A percentile compares a stretch with the other conserved stretches of the same genome.
Evolutionary conservation across 1,140 invertebrate genomes (phyloP).

Genomic region (Phymastichus coffea): DNA sequence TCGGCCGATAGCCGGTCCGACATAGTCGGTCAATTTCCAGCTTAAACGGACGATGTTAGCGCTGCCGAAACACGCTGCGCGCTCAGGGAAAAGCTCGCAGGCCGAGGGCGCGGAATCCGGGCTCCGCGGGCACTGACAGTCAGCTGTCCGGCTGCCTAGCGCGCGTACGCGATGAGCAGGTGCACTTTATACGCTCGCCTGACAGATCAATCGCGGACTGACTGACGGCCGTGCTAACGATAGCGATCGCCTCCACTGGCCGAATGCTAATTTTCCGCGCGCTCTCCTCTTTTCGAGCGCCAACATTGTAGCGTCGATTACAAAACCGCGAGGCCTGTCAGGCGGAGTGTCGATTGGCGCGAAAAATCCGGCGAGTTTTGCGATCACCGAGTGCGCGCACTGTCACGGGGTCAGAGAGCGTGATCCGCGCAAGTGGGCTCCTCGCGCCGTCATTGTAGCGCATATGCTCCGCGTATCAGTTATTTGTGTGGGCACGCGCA

Average conservation of each 20-base stretch:
- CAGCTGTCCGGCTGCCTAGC: conserved; percentile 48
- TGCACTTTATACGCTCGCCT: conserved; percentile 35
- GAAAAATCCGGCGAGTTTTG: no score
- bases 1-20: no score
- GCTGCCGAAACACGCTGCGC: no score
- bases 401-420: conserved; percentile 11
- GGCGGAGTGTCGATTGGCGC: not conserved
- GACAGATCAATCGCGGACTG: conserved; percentile 44
- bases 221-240: no score
- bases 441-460: conserved; percentile 25
- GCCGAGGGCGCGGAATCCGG: conserved; percentile 29
- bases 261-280: conserved; percentile 15
- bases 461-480: conserved; percentile 14
- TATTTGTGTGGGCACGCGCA: conserved; percentile 19
- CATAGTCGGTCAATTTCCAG: no score
- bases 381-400: no score
- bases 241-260: conserved; percentile 29
- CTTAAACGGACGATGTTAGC: no score
- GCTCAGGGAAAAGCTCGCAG: no score
- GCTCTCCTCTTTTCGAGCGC: conserved; percentile 22
- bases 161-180: conserved; percentile 34
- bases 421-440: not conserved
- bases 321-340: not conserved
- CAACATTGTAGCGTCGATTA: not conserved
- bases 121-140: conserved; percentile 53